Percentiles rank a stretch among this genome's conserved stretches.
Conservation (phyloP, 2,888 invertebrate species). For the Lamproptera curius region DNA sequence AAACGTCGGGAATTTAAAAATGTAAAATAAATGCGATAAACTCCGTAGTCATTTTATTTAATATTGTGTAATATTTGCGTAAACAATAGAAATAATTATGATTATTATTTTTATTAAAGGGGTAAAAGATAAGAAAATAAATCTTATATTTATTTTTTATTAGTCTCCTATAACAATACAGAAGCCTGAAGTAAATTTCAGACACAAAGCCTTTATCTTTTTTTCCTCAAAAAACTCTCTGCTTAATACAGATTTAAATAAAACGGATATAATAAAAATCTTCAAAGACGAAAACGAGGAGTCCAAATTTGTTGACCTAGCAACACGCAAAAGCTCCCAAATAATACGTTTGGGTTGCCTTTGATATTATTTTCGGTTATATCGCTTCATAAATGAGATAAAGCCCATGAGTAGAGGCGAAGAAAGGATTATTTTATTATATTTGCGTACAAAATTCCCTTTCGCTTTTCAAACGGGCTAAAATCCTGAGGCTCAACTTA, state of each 20-base stretch:
- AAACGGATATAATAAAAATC: conserved; percentile 13
- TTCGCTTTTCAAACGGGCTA: conserved; percentile 21
- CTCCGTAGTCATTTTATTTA: no score
- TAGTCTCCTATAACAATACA: no score
- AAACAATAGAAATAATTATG: no score
- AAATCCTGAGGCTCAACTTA: neutral
- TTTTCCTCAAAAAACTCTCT: neutral
- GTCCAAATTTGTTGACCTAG: conserved; percentile 14
- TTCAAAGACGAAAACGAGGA: conserved; percentile 5
- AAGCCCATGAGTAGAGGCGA: conserved; percentile 28
- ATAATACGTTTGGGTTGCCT: conserved; percentile 29
- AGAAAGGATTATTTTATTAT: conserved; percentile 44
- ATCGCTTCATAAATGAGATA: conserved; percentile 38
- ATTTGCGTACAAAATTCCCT: conserved; percentile 36
- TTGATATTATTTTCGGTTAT: conserved; percentile 39
- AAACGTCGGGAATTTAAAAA: no score
- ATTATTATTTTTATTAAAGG: no score
- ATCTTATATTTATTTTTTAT: no score
- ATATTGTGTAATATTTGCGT: no score
- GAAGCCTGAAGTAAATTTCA: no score
- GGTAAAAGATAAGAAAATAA: no score
- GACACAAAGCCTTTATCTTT: no score
- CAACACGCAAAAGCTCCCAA: conserved; percentile 25
- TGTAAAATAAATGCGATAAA: no score
- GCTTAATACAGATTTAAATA: conserved; percentile 6